These are phyloP conservation scores for Synanthedon myopaeformis DNA, from an alignment of 2,888 invertebrate species.

Conservation along the genomic window DNA sequence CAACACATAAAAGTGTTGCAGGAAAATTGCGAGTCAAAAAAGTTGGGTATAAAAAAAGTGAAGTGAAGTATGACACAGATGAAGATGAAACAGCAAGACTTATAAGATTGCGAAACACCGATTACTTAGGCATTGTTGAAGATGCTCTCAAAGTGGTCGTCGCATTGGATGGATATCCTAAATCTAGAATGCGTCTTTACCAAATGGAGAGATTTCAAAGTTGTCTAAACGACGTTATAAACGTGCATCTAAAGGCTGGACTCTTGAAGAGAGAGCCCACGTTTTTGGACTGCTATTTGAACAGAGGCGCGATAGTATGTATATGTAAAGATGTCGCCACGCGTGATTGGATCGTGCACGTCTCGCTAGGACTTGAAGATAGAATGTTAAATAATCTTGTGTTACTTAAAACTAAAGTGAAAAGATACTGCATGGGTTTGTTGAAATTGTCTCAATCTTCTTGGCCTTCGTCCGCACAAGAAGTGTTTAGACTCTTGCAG, in stretches of 20 bases:
- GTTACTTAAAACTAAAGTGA: conserved; percentile 42
- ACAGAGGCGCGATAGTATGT: conserved; percentile 52
- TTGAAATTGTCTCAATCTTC: conserved; percentile 40
- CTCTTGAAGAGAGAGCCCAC: conserved; percentile 38
- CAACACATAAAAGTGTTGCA: conserved; percentile 12
- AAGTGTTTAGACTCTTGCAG: conserved; percentile 51
- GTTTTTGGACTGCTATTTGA: conserved; percentile 52
- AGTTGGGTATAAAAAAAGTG: conserved; percentile 14
- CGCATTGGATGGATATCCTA: conserved; percentile 49
- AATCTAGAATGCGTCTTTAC: conserved; percentile 42
- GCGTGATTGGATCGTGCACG: conserved; percentile 50
- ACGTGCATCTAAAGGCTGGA: conserved; percentile 51
- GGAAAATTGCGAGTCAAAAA: conserved; percentile 23
- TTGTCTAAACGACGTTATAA: conserved; percentile 39
- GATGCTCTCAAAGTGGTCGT: conserved; percentile 44
- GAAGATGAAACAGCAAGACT: conserved; percentile 46
- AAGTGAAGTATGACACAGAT: conserved; percentile 39
- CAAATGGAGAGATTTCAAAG: conserved; percentile 48
- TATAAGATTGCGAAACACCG: conserved; percentile 40
- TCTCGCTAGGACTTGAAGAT: conserved; percentile 51
- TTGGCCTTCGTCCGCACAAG: conserved; percentile 47
- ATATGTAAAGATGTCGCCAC: conserved; percentile 49
- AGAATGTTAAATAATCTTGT: conserved; percentile 44
- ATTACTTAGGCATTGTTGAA: conserved; percentile 50
- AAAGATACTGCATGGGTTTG: conserved; percentile 45